Evolutionary conservation across 1,140 invertebrate species (phyloP).

Genomic region (Amyelois transitella): DNA sequence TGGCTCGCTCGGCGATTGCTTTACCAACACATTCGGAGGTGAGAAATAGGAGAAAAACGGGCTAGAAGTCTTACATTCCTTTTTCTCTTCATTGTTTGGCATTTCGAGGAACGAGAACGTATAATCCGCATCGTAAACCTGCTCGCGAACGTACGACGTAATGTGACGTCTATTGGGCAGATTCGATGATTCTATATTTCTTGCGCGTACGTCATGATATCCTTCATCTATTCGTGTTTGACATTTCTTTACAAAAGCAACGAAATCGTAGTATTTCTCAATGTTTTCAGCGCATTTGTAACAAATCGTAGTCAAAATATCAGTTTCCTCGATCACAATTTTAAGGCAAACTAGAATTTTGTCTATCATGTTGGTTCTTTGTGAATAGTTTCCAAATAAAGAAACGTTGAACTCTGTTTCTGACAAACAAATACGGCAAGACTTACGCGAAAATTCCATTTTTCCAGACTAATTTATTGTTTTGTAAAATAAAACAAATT

Average conservation of each 20-base stretch:
- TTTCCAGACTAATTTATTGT: neutral
- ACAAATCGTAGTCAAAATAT: conserved; percentile 46
- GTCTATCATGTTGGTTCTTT: conserved; percentile 44
- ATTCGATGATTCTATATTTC: conserved; percentile 2
- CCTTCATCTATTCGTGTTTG: conserved; percentile 27
- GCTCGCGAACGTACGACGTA: conserved; percentile 50
- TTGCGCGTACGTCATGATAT: conserved; percentile 1
- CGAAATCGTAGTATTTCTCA: conserved; percentile 54
- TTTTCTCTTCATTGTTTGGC: conserved; percentile 38
- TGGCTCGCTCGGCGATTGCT: conserved; percentile 23
- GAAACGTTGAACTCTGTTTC: conserved; percentile 57
- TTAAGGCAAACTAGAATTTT: conserved; percentile 58
- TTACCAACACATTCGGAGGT: conserved; percentile 31
- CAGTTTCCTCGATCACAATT: conserved; percentile 47
- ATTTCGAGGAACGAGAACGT: conserved; percentile 54
- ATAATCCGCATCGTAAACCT: conserved; percentile 50
- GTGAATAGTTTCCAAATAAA: conserved; percentile 45
- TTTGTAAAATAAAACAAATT: neutral
- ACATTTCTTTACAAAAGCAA: conserved; percentile 43
- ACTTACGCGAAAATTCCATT: conserved; percentile 48
- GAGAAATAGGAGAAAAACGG: conserved; percentile 60
- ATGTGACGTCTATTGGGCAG: conserved; percentile 28
- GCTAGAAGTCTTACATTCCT: conserved; percentile 41
- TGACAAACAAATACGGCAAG: conserved; percentile 55
- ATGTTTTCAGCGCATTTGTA: conserved; percentile 57